Percentiles rank a stretch among this genome's conserved stretches.
Evolutionary conservation across 2,888 invertebrate species (phyloP).

Genomic region (Megamerina dolium): DNA sequence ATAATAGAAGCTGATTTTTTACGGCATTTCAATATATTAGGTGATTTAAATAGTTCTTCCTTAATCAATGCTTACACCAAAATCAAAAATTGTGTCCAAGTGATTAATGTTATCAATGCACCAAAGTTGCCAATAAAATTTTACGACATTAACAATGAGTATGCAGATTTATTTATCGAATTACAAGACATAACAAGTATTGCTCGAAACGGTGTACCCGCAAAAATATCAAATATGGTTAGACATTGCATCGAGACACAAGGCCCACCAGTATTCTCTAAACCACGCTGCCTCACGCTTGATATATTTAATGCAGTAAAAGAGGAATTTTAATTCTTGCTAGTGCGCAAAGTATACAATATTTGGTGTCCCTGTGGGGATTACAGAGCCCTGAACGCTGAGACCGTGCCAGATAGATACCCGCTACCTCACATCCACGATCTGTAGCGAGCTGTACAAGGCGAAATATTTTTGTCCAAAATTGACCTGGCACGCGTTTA

Average conservation of each 20-base stretch:
- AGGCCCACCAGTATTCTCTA: no score
- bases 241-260: neutral
- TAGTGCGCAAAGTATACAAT: neutral
- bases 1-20: conserved; percentile 8
- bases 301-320: neutral
- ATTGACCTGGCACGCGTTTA: neutral
- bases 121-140: neutral
- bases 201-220: neutral
- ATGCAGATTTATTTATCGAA: neutral
- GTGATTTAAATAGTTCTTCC: neutral
- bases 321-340: neutral
- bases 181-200: conserved; percentile 1
- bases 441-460: neutral
- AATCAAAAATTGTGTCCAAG: neutral
- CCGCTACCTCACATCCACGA: neutral
- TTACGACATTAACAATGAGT: neutral
- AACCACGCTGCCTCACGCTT: neutral
- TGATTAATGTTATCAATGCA: neutral
- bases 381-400: neutral
- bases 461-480: neutral
- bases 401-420: no score
- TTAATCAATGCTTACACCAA: neutral
- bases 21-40: conserved; percentile 5
- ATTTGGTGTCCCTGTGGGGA: neutral
- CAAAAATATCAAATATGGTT: neutral